Percentiles rank a stretch among this genome's conserved stretches.
These are phyloP conservation scores for Genyomyrus donnyi DNA, from an alignment of 2,113 vertebrate species.

Conservation along the genomic window DNA sequence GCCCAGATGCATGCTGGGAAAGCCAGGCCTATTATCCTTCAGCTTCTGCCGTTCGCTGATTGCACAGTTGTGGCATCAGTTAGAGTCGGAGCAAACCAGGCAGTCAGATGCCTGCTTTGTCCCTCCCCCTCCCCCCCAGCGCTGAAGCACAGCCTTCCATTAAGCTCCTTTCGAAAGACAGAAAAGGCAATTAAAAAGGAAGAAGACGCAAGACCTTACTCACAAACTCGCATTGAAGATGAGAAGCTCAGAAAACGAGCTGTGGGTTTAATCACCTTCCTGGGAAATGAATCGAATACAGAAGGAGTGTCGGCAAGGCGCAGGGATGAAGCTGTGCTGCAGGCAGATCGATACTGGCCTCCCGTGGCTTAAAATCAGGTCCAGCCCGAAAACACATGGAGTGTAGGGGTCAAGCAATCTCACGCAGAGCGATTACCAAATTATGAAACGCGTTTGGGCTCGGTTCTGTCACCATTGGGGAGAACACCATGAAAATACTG, in stretches of 20 bases:
- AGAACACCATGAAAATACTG: not conserved
- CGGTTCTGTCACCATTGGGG: not conserved
- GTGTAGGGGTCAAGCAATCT: not conserved
- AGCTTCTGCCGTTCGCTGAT: not conserved
- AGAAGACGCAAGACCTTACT: not conserved
- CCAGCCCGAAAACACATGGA: not conserved
- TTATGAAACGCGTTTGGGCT: not conserved
- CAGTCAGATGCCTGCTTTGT: not conserved
- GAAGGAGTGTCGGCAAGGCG: not conserved
- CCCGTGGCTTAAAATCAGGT: not conserved
- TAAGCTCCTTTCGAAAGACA: not conserved
- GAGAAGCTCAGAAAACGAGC: not conserved
- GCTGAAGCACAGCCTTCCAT: not conserved
- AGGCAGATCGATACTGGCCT: not conserved
- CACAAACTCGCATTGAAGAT: not conserved
- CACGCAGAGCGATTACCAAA: not conserved
- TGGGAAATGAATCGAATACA: not conserved
- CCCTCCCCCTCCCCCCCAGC: too few species aligned
- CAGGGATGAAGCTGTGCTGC: not conserved
- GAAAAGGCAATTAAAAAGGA: not conserved
- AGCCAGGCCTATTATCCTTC: not conserved
- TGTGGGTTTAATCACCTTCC: not conserved
- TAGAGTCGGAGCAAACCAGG: not conserved
- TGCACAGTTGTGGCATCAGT: not conserved
- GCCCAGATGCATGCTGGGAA: slow-evolving; percentile 1